Evolutionary conservation across 2,797 vertebrate species (phyloP), one percentile per base, ranked within the genome.

Genomic region (Trachurus trachurus): DNA sequence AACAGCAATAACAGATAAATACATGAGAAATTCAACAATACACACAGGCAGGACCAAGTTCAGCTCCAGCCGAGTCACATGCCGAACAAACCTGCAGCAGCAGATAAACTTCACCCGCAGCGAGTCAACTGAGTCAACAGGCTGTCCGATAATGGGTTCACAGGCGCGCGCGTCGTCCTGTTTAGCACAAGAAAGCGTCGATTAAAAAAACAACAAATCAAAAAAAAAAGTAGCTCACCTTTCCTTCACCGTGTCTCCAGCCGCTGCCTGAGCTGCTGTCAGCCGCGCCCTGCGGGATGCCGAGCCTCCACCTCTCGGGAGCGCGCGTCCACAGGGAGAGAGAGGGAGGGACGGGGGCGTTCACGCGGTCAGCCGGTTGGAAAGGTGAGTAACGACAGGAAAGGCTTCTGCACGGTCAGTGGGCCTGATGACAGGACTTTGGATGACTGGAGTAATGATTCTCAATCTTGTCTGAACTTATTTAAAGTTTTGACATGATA

Each of bases 361-460:
- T 59, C 71, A 71, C 62, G 47, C 10, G 9, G 17, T 76, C 69
- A 71, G 44, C 50, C 76, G 76, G 68, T 53, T 1, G 12, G 1
- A 4, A 31, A 29, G 19, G 6, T 45, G 16, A 45, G 15, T 45
- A 1, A 7, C 16, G 15, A 17, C 3, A 21, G 12, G 12, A 34
- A 5, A 34, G 31, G 31, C 17, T 21, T 0, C 9, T 37, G 1
- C 19, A 59, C 26, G 26, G 26, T 26, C 13, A 17, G 12, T 4
- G 13, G 42, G 13, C 42, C 42, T 44, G 31, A 34, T 34, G 4
- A 34, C 5, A 34, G 31, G 40, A 42, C 40, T 42, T 12, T 42
- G 9, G 9, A 11, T 40, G 39, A 10, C 11, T 40, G 39, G 9
- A 40, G 0, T 10, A 40, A 10, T 13, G 26, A 47, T 13, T 49